Evolutionary conservation across 2,113 vertebrate genomes (phyloP), one percentile per base, ranked within the genome.

Genomic region (Corythoichthys haematopterus): DNA sequence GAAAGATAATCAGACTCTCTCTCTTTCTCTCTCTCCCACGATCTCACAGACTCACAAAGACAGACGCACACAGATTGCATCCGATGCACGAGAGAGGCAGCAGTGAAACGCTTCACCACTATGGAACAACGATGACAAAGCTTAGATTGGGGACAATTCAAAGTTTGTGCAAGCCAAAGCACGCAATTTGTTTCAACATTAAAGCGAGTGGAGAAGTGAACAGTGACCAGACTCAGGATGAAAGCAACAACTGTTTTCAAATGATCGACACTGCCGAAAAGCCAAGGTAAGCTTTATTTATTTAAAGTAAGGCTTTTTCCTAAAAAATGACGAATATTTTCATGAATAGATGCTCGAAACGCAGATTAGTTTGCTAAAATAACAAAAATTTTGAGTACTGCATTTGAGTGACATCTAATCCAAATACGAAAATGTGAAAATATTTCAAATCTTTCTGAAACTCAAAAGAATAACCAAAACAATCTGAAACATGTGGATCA

Each of bases 1-100:
- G 80, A 72, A 78, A 64, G 78, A 78, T 87, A 83, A 85, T 85
- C 84, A 84, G 75, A 82, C 64, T 57, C 67, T 57, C 74, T 71
- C 50, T 55, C 74, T 70, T 70, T 69, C 63, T 69, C 66, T n/a
- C 61, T 35, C 71, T 33, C 69, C 4, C 59, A 6, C 70, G 0
- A 75, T 20, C 74, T 14, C 71, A 33, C 77, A 35, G 67, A 38
- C 71, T 2, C 68, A 45, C 72, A 51, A 71, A 57, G 65, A 48
- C 76, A 66, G 73, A 57, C 69, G 40, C 69, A 37, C 78, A 64
- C 78, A 53, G 71, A 80, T 71, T 14, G 38, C 65, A 78, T 68
- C 68, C 85, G 83, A 80, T 73, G 79, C 72, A 84, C 70, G 80
- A 69, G 68, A 67, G 74, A 81, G 69, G 68, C 80, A 80, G 69